Base-by-base conservation (phyloP, 1,140 invertebrate species). In the Pachypeltis micranthus region DNA sequence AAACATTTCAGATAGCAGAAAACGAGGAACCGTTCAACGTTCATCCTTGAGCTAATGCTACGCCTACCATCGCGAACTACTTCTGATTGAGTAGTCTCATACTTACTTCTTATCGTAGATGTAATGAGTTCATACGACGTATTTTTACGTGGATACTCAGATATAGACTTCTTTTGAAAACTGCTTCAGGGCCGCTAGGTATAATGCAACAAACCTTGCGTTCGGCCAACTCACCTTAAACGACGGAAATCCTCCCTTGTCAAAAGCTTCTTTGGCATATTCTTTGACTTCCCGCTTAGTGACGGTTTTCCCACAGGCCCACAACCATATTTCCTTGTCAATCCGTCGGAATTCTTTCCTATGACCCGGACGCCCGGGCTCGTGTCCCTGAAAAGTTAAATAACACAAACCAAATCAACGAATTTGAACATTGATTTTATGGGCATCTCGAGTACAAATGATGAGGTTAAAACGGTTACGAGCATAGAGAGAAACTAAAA, bases 241-340 rank as follows among this genome's bases (percentile, higher is more conserved):
- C 2, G 3, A 7, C 2, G 55, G 26, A 57, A 57, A 25, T 26
- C 55, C 55, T 26, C 21, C 55, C 16, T 28, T 23, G 4, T 25
- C 3, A 57, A 57, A 57, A 27, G 55, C 55, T 57, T 57, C 24
- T 27, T 57, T 57, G 7, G 55, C 55, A 21, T 57, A 57, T 7
- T 12, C 7, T 21, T 57, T 3, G 23, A 57, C 27, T 28, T 57
- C 7, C 7, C 27, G 3, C 23, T 29, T 57, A 2, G 55, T 26
- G 7, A 57, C 7, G 4, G 10, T 3, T 23, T 57, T 57, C 23
- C 24, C 27, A 3, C 2, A 10, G 2, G 55, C 14, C 39, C 34
- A 63, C 3, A 57, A 21, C 55, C 55, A 57, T 7, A 57, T 29
- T 28, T 25, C 12, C 27, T 21, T 23, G 24, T 29, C 55, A 7